Evolutionary conservation across 1,140 invertebrate genomes (phyloP), one percentile per base, ranked within the genome.

Genomic region (Idris sp.): DNA sequence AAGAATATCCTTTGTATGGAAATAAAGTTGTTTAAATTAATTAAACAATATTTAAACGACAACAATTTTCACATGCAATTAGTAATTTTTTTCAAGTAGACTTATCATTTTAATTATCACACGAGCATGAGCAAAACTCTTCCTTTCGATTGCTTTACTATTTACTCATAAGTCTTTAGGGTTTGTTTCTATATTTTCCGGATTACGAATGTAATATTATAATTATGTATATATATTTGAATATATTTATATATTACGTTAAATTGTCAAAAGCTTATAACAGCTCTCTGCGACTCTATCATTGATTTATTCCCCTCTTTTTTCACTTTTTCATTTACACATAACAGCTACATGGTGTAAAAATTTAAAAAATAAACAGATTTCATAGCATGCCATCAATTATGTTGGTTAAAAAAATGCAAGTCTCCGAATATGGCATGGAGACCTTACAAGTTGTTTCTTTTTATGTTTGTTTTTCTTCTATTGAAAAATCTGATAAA

Each of bases 41-140:
- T n/a, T n/a, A n/a, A n/a, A n/a, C n/a, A n/a, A n/a, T n/a, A n/a
- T n/a, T n/a, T n/a, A n/a, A n/a, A n/a, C n/a, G n/a, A n/a, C n/a
- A n/a, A n/a, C n/a, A n/a, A n/a, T n/a, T n/a, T n/a, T n/a, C n/a
- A n/a, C n/a, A n/a, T n/a, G n/a, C n/a, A n/a, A n/a, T n/a, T n/a
- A n/a, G n/a, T n/a, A n/a, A n/a, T n/a, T n/a, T n/a, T n/a, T n/a
- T n/a, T n/a, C n/a, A n/a, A n/a, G n/a, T n/a, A n/a, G n/a, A n/a
- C n/a, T n/a, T n/a, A n/a, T 44, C n/a, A 15, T 28, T 77, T 78
- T 41, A 76, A 65, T 71, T 82, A 83, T 83, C 79, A 82, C 81
- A 81, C 77, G 69, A 81, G 69, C 68, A 79, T 80, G 81, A 81
- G 78, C 76, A 79, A 77, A 59, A 71, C 62, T 61, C 64, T 74